Percentiles rank a stretch among this genome's conserved stretches.
These are phyloP conservation scores for Mormyrus lacerda DNA, from an alignment of 2,113 vertebrate species.

Conservation along the genomic window DNA sequence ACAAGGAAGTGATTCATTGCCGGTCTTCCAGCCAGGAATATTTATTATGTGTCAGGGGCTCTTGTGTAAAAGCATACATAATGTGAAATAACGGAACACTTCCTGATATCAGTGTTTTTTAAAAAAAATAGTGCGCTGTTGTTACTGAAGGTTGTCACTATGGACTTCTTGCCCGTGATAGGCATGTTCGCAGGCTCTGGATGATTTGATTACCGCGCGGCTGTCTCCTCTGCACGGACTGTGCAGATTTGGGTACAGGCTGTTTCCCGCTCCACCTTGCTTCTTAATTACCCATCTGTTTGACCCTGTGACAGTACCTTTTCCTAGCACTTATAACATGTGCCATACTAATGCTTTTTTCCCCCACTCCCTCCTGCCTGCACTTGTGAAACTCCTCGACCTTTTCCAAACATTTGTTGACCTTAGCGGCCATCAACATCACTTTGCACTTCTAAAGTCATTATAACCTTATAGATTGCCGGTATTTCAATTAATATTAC, in stretches of 20 bases:
- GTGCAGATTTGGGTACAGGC: neutral
- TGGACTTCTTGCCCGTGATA: neutral
- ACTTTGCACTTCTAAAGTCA: neutral
- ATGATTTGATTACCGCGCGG: neutral
- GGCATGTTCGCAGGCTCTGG: neutral
- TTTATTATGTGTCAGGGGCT: neutral
- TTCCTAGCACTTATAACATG: neutral
- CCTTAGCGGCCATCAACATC: neutral
- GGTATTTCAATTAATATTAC: slow-evolving; percentile 3
- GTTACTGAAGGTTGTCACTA: neutral
- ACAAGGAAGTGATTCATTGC: neutral
- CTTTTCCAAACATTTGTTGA: neutral
- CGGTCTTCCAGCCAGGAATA: neutral
- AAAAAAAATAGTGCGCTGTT: neutral
- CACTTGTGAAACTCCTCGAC: neutral
- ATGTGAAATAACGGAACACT: neutral
- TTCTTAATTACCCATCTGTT: neutral
- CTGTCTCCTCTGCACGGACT: neutral
- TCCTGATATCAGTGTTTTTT: neutral
- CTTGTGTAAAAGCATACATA: neutral
- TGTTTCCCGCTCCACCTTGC: neutral
- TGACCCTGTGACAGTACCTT: neutral
- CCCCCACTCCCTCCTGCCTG: neutral
- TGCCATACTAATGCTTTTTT: neutral
- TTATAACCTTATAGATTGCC: neutral